Conservation (phyloP, 2,797 vertebrate genomes). For the Melanogrammus aeglefinus region DNA sequence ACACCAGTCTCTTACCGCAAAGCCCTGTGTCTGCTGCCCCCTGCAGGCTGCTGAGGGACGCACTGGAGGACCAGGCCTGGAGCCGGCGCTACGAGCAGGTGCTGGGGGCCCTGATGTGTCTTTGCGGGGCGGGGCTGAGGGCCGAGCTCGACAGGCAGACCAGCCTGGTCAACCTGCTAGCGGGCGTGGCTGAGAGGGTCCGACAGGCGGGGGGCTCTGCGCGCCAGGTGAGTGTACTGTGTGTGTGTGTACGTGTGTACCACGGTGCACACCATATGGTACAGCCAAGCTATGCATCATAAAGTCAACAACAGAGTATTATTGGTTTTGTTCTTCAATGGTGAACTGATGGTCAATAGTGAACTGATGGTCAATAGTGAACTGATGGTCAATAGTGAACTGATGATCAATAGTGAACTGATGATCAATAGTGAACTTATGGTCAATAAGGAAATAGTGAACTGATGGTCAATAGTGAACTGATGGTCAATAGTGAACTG, state of each 20-base stretch:
- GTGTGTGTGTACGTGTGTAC: background rate
- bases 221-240: slow-evolving; percentile 79
- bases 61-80: slow-evolving; percentile 85
- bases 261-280: too few relatives aligned
- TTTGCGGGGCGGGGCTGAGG: slow-evolving; percentile 85
- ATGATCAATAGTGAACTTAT: too few relatives aligned
- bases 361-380: too few relatives aligned
- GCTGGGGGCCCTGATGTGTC: slow-evolving; percentile 87
- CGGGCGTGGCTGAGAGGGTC: slow-evolving; percentile 91
- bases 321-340: too few relatives aligned
- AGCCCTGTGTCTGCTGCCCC: background rate
- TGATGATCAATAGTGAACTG: too few relatives aligned
- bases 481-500: too few relatives aligned
- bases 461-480: too few relatives aligned
- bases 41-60: slow-evolving; percentile 91
- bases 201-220: slow-evolving; percentile 85
- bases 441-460: too few relatives aligned
- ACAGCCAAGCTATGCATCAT: too few relatives aligned
- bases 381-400: too few relatives aligned
- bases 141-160: slow-evolving; percentile 90
- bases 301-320: too few relatives aligned
- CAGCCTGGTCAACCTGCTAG: slow-evolving; percentile 85
- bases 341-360: too few relatives aligned
- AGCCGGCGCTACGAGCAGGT: slow-evolving; percentile 85
- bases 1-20: background rate